Base-by-base conservation (phyloP, 1,140 invertebrate species). In the Sitophilus oryzae region DNA sequence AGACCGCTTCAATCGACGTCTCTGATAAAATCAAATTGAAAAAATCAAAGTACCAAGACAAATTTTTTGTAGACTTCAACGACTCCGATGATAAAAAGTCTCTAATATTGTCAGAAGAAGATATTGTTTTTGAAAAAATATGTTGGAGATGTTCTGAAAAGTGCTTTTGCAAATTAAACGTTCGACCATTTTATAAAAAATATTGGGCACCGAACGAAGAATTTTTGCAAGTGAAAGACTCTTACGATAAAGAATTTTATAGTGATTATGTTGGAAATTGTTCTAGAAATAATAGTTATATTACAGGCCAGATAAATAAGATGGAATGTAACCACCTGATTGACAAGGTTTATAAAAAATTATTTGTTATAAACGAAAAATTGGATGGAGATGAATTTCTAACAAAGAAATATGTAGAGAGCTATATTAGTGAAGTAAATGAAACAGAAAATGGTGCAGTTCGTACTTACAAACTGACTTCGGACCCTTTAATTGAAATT, bases 301-400 rank as follows among this genome's bases (percentile, higher is more conserved):
- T 46, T 5, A 51, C 43, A 18, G 52, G 46, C 16, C 22, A 22
- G 9, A 5, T 21, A 10, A 61, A 61, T 51, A 6, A 11, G 0
- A 16, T 46, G 1, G 34, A 49, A 15, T 61, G 59, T 37, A 55
- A 61, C 25, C 59, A 61, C 23, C 22, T 22, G 9, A 18, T 6
- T 20, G 50, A 51, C 18, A 54, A 22, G 16, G 37, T 21, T 21
- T 61, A 57, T 22, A 57, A 53, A 37, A 54, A 54, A 37, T 35
- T 57, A 10, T 61, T 61, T 42, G 40, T 56, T 11, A 30, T 61
- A n/a, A 54, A 61, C n/a, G 54, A 36, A 38, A 52, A 45, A 41
- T 56, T 60, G 14, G 47, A 14, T 19, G 59, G 59, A 4, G 18
- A 19, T 25, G 15, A 14, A 30, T 42, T 61, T 41, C 20, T 10